Evolutionary conservation across 2,888 invertebrate species (phyloP).

Genomic region (Eupithecia inturbata): DNA sequence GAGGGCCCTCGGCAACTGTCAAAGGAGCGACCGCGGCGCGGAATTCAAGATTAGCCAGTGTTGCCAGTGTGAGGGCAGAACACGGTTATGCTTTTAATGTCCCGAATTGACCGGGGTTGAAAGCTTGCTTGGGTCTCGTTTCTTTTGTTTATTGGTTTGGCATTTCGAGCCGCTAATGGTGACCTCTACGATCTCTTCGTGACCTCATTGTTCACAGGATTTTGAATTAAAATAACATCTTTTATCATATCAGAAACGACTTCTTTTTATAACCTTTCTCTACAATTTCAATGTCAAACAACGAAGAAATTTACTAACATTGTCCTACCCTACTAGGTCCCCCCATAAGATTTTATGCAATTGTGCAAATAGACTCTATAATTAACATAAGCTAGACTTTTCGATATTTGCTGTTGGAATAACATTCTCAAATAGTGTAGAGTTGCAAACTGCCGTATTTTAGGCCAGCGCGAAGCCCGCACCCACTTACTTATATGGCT

Average conservation of each 20-base stretch:
- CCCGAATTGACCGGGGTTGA: constrained; percentile 17
- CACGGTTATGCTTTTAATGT: constrained; percentile 29
- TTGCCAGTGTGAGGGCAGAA: constrained; percentile 18
- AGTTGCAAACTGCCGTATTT: constrained; percentile 6
- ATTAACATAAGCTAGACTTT: constrained; percentile 2
- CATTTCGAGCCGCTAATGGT: background rate
- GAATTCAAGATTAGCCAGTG: constrained; percentile 34
- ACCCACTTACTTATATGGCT: constrained; percentile 10
- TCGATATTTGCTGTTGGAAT: background rate
- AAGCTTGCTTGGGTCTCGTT: constrained; percentile 14
- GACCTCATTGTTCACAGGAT: background rate
- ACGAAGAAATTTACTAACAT: background rate
- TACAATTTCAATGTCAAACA: background rate
- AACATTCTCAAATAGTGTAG: constrained; percentile 6
- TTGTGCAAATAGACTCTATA: background rate
- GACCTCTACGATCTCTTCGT: background rate
- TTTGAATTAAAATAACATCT: background rate
- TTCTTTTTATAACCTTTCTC: background rate
- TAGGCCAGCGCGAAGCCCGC: constrained; percentile 1
- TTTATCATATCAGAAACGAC: background rate
- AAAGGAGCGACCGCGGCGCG: constrained; percentile 51
- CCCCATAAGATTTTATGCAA: background rate
- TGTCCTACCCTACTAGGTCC: background rate
- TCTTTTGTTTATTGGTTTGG: background rate
- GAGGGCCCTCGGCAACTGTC: constrained; percentile 54